Base-by-base conservation (phyloP, 2,113 vertebrate species). In the Proteles cristata region DNA sequence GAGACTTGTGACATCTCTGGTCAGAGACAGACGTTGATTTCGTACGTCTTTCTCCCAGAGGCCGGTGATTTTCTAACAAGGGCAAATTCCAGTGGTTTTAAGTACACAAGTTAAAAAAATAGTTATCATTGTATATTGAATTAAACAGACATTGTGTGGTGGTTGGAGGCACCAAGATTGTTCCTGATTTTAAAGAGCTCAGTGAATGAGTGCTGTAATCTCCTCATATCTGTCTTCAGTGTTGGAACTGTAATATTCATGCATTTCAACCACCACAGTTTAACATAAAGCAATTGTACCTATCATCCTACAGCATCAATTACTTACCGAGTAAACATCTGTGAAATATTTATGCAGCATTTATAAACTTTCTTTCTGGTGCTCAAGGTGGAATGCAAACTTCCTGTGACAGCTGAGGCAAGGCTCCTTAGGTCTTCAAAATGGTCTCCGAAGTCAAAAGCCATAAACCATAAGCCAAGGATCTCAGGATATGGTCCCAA, bases 181-280 rank as follows among this genome's bases (percentile, higher is more conserved):
- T 65, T 73, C 10, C 33, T 66, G 23, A 93, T 86, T 94, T 92
- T 96, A 76, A 97, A 88, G 35, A 84, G 58, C 8, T 85, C 33
- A 26, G 11, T 39, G 45, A 92, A n/a, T 11, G 11, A 76, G 25
- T 33, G 69, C 63, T 84, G 1, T 21, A 55, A 95, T 69, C 39
- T 83, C n/a, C 45, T 96, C 12, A 33, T 31, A 68, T 55, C 45
- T 79, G 19, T 2, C 31, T 80, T 90, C 53, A 85, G 12, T 82
- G 35, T 50, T 68, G 35, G 15, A 63, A 95, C 14, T 77, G 65
- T 50, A 92, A 88, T 43, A 81, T 21, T 45, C 25, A 61, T 33
- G 19, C 55, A 83, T 96, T 69, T 89, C 48, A 28, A n/a, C n/a
- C 2, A 87, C 15, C 8, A 71, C 58, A 71, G 8, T 48, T 11